Base-by-base conservation (phyloP, 2,888 invertebrate genomes). In the Microctonus hyperodae region DNA sequence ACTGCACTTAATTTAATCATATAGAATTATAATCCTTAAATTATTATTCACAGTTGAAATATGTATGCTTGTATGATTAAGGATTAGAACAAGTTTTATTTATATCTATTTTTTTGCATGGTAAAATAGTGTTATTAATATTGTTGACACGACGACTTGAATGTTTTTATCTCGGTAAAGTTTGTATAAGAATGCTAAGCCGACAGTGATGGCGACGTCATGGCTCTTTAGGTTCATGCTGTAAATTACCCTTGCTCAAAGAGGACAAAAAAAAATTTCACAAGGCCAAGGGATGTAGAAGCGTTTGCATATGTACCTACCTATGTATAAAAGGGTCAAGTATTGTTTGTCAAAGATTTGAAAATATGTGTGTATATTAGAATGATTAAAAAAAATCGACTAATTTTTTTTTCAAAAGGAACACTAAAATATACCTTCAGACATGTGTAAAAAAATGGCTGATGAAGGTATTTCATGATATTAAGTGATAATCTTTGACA, bases 211-310 rank as follows among this genome's bases (percentile, higher is more conserved):
- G 16, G 44, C 9, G 16, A 44, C 65, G 23, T 48, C 1, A 20
- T 40, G 11, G 7, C 25, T 28, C 9, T 28, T 40, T 4, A 51
- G 50, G 13, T 28, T 61, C 25, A 28, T 1, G 31, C 69, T 66
- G 51, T 75, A 75, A 74, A 75, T 73, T 70, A 73, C 57, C 9
- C 20, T 10, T 63, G 62, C 16, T 13, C 44, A 13, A 44, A 44
- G 35, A 48, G n/a, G n/a, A n/a, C n/a, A n/a, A n/a, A n/a, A n/a
- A n/a, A 61, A 61, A 51, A 61, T 13, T 61, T 31, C 23, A 35
- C 61, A 48, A 57, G 61, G 33, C 31, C 33, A 20, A 33, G 25
- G 23, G 16, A 28, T 31, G 22, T 37, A 10, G 57, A 31, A 2
- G 53, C 7, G 20, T 55, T 31, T 16, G 10, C 16, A 4, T 53